Percentiles rank a stretch among this genome's conserved stretches.
Conservation (phyloP, 2,797 vertebrate genomes). For the Neoniphon sammara region DNA sequence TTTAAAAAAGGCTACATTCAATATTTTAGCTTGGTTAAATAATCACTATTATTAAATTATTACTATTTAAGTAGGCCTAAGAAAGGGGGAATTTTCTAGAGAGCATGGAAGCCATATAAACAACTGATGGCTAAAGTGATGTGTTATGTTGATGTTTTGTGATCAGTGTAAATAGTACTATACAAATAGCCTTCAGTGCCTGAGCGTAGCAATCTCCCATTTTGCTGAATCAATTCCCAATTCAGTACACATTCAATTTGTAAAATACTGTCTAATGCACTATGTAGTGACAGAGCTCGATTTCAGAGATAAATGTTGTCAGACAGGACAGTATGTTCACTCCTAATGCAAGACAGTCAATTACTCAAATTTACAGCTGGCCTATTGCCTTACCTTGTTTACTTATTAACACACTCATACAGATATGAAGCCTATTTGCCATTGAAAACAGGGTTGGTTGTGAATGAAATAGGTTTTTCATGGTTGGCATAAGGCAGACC, state of each 20-base stretch:
- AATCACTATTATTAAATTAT: slow-evolving; percentile 10
- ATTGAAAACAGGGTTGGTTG: slow-evolving; percentile 16
- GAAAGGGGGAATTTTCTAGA: not conserved
- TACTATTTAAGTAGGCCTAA: slow-evolving; percentile 13
- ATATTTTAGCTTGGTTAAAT: no score
- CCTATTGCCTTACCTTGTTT: slow-evolving; percentile 17
- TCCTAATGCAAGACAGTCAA: slow-evolving; percentile 21
- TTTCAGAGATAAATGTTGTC: not conserved
- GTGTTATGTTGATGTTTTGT: no score
- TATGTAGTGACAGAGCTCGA: slow-evolving; percentile 14
- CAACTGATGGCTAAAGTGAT: no score
- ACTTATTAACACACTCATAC: slow-evolving; percentile 33
- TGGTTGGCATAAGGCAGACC: slow-evolving; percentile 10
- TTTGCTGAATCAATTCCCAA: slow-evolving; percentile 2
- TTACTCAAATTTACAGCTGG: slow-evolving; percentile 37
- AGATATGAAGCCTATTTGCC: slow-evolving; percentile 18
- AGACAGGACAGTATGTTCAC: slow-evolving; percentile 26
- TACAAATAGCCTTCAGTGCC: no score
- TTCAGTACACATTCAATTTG: slow-evolving; percentile 26
- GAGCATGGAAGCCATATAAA: no score
- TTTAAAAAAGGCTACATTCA: no score
- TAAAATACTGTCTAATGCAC: slow-evolving; percentile 32
- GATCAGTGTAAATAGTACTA: no score
- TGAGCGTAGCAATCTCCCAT: no score
- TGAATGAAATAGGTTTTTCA: slow-evolving; percentile 8